Percentiles rank a stretch among this genome's conserved stretches.
Conservation (phyloP, 2,113 vertebrate species). For the Mastomys coucha region DNA sequence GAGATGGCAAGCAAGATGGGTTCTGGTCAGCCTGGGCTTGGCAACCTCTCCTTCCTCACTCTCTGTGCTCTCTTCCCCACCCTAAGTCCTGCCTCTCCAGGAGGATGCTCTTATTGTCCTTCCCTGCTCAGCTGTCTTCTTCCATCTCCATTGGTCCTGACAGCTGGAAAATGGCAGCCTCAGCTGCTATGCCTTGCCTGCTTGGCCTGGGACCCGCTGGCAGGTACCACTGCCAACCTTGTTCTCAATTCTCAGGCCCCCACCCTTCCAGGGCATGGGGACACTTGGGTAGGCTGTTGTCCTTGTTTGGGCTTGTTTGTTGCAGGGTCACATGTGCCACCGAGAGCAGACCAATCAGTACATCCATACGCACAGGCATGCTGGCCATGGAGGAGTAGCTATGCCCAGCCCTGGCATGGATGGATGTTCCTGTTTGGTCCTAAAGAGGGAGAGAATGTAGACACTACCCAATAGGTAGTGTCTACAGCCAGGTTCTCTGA, state of each 20-base stretch:
- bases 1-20: background rate
- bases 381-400: fast-evolving
- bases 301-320: conserved; percentile 58
- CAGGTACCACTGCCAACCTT: background rate
- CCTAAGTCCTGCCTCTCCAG: background rate
- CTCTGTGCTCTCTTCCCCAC: background rate
- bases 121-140: conserved; percentile 29
- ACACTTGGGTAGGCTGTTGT: background rate
- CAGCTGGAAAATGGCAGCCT: background rate
- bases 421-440: background rate
- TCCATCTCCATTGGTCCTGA: background rate
- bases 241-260: background rate
- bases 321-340: background rate
- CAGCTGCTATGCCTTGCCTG: conserved; percentile 6
- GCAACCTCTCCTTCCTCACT: background rate
- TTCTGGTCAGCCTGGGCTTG: background rate
- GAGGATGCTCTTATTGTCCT: background rate
- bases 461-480: background rate
- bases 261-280: background rate
- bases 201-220: background rate
- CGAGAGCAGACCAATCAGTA: fast-evolving
- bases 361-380: fast-evolving
- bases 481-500: background rate
- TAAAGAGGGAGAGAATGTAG: conserved; percentile 48
- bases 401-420: background rate